phyloP scores from a whole-genome alignment of 2,888 invertebrate species.

The Tetrapedia diversipes region DNA sequence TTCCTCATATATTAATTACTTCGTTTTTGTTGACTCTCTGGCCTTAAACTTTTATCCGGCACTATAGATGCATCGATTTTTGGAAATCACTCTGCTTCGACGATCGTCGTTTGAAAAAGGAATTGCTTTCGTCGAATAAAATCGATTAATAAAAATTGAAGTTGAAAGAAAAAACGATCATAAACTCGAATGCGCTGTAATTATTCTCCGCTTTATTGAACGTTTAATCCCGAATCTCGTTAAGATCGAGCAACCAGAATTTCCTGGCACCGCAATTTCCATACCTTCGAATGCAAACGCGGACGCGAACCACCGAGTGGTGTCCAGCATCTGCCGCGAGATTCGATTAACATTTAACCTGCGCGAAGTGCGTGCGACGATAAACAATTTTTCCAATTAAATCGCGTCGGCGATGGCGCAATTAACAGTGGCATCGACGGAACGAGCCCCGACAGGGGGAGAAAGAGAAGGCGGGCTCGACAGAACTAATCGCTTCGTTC shows the following conservation, averaged over 20 bases:
- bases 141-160: too few species aligned
- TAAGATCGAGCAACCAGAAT: conserved; percentile 8
- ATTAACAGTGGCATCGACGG: conserved; percentile 5
- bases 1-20: too few species aligned
- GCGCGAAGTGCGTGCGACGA: neutral
- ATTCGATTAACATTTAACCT: conserved; percentile 27
- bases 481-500: conserved; percentile 48
- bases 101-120: too few species aligned
- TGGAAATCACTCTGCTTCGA: too few species aligned
- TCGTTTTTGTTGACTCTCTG: too few species aligned
- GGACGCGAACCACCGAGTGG: neutral
- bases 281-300: neutral
- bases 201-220: neutral
- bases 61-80: too few species aligned
- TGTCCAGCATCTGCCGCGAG: neutral
- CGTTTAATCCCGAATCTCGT: conserved; percentile 1
- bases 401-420: neutral
- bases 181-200: too few species aligned
- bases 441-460: neutral
- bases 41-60: too few species aligned
- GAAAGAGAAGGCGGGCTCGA: conserved; percentile 1
- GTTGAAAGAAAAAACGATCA: too few species aligned
- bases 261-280: neutral
- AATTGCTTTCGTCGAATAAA: too few species aligned
- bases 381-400: conserved; percentile 25